Evolutionary conservation across 37 sponge, comb jelly and placozoan species (phyloP).

Genomic region (Hexactinellida sp.): DNA sequence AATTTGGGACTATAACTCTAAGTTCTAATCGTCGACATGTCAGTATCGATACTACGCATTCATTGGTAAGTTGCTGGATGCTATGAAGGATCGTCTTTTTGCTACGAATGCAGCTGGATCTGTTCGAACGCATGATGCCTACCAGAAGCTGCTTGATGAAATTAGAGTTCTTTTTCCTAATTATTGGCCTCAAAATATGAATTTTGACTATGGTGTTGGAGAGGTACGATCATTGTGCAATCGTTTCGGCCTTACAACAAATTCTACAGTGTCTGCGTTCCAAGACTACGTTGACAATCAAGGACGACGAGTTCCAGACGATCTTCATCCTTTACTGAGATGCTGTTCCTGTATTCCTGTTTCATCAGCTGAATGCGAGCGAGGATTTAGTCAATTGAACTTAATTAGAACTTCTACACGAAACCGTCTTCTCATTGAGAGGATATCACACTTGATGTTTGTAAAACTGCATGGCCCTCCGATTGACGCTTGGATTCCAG

Average conservation of each 20-base stretch:
- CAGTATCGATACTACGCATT: neutral
- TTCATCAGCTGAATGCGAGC: conserved; percentile 14
- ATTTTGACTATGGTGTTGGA: neutral
- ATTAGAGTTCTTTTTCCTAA: neutral
- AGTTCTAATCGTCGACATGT: neutral
- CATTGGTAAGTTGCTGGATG: neutral
- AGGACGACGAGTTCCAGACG: conserved; percentile 5
- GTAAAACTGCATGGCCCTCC: neutral
- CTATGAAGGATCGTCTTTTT: neutral
- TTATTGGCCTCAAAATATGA: neutral
- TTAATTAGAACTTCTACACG: neutral
- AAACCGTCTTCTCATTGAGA: neutral
- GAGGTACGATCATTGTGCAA: neutral
- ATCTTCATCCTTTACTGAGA: conserved; percentile 12
- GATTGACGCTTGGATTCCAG: neutral
- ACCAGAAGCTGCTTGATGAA: neutral
- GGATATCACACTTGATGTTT: neutral
- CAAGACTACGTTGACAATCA: conserved; percentile 12
- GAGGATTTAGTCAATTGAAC: neutral
- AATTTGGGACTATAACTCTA: neutral
- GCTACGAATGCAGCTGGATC: conserved; percentile 16
- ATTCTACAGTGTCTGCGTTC: conserved; percentile 13
- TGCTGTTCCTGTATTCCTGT: conserved; percentile 8
- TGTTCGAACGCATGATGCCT: conserved; percentile 14
- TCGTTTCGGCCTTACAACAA: neutral